Conservation (phyloP, 2,797 vertebrate genomes). For the Sibirionetta formosa region DNA sequence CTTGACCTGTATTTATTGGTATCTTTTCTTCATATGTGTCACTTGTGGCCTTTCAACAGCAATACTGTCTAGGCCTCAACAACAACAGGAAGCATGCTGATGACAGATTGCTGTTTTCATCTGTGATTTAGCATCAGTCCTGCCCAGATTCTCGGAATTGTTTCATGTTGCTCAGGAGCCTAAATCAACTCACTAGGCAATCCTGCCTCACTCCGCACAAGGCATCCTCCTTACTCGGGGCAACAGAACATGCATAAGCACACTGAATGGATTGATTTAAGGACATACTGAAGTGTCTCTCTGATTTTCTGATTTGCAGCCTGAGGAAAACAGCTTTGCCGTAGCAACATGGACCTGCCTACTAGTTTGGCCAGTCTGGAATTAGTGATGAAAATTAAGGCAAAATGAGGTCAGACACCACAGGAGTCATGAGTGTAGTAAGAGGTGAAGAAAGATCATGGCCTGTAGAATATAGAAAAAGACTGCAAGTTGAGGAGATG, state of each 20-base stretch:
- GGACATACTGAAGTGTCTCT: not conserved
- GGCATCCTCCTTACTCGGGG: not conserved
- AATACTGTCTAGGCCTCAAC: not conserved
- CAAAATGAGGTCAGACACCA: not conserved
- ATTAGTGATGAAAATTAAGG: not conserved
- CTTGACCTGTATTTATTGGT: not conserved
- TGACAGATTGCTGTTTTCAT: slow-evolving; percentile 1
- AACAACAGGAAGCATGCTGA: not conserved
- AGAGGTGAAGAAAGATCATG: not conserved
- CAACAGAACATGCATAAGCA: not conserved
- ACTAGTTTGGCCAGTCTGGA: not conserved
- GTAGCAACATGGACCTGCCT: not conserved
- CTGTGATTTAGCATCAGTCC: not conserved
- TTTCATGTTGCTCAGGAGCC: not conserved
- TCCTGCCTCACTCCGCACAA: not conserved
- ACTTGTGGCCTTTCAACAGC: not conserved
- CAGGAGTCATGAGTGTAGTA: not conserved
- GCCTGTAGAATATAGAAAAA: not conserved
- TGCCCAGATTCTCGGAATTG: not conserved
- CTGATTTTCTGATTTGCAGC: not conserved
- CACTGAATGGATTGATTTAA: not conserved
- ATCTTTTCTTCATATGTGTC: not conserved
- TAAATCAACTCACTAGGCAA: not conserved
- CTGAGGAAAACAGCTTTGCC: not conserved
- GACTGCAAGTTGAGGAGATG: not conserved